Evolutionary conservation across 1,140 invertebrate genomes (phyloP), one percentile per base, ranked within the genome.

Genomic region (Diachasmimorpha longicaudata): DNA sequence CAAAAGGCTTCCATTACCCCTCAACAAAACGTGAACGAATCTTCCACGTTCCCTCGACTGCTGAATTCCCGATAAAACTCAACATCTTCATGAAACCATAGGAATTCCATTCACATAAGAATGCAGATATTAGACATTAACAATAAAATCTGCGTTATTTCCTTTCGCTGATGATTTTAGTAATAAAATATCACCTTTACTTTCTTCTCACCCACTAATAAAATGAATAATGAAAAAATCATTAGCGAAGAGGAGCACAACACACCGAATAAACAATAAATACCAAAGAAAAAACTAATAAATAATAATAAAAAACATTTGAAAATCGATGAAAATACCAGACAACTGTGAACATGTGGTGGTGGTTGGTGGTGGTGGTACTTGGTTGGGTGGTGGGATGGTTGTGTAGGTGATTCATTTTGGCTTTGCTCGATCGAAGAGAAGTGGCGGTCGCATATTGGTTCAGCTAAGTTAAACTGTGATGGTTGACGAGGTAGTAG

Each of bases 321-420:
- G 81, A 85, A 88, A 89, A 88, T 84, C 83, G 82, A 83, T 88
- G 84, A 88, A 78, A 87, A 88, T 89, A 89, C 87, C 87, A 88
- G 85, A 87, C 80, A 87, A 85, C 80, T 88, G 86, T 89, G 86
- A 88, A 87, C 87, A 88, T 88, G 86, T 88, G 83, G 84, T 87
- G 81, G 86, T 88, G 79, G 85, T 85, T 82, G 85, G 81, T 87
- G 80, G 85, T 89, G 78, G 81, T 86, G 71, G 76, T 85, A 81
- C 82, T 84, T 86, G 85, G 84, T 86, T 81, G 81, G 84, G 84
- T 80, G 77, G 76, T 88, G 84, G 86, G 85, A 88, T 87, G 86
- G 85, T 76, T 88, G 86, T 87, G 85, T 88, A 88, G 84, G 88
- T 88, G 86, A 89, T 88, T 83, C 86, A 81, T 85, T 88, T 87